phyloP scores from a whole-genome alignment of 2,797 vertebrate species.

The Lutjanus campechanus region DNA sequence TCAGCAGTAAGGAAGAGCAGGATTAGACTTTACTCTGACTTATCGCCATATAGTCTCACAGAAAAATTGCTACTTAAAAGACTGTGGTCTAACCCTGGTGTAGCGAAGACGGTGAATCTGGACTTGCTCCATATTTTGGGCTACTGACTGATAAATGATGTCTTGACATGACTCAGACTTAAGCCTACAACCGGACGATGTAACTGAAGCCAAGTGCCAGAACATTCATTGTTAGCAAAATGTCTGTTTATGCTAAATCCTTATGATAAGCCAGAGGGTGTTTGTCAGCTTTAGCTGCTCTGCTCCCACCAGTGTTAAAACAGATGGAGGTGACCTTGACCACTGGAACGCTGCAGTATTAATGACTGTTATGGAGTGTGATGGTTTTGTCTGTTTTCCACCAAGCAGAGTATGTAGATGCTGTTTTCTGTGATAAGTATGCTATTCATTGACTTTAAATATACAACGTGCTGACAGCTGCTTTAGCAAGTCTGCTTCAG shows the following conservation, averaged over 20 bases:
- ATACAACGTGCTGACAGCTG: conserved; percentile 21
- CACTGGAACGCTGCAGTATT: conserved; percentile 10
- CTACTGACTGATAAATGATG: conserved; percentile 24
- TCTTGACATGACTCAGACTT: conserved; percentile 41
- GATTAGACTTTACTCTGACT: conserved; percentile 3
- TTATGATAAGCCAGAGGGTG: conserved; percentile 9
- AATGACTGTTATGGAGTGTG: conserved; percentile 3
- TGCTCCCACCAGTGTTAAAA: conserved; percentile 18
- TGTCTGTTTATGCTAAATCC: conserved; percentile 1
- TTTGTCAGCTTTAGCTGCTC: conserved; percentile 28
- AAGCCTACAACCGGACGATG: conserved; percentile 25
- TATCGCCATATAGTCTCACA: conserved; percentile 1
- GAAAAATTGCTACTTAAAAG: conserved; percentile 3
- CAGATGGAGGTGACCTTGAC: conserved; percentile 66
- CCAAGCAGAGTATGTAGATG: not conserved
- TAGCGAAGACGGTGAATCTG: conserved; percentile 9
- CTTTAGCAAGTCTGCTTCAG: conserved; percentile 3
- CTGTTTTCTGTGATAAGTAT: conserved; percentile 19
- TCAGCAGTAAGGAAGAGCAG: not conserved
- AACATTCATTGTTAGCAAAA: not conserved
- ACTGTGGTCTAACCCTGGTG: conserved; percentile 11
- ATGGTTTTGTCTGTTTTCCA: conserved; percentile 16
- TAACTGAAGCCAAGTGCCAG: conserved; percentile 3
- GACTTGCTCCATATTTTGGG: not conserved
- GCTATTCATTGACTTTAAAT: conserved; percentile 2